Percentiles rank a stretch among this genome's conserved stretches.
phyloP scores from a whole-genome alignment of 2,888 invertebrate species.

The Danaus chrysippus region DNA sequence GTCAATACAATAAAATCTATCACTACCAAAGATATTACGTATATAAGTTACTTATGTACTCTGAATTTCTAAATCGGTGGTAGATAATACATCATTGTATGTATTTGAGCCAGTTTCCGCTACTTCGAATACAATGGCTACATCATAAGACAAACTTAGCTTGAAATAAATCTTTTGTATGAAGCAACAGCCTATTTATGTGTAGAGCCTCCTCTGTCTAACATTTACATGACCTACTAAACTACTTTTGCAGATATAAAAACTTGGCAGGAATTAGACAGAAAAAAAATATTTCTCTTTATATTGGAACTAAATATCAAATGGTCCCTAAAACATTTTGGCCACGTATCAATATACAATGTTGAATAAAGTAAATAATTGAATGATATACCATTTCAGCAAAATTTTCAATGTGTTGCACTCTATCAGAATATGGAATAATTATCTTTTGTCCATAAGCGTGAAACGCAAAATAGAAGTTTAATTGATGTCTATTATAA shows the following conservation, averaged over 20 bases:
- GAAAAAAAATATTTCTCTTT: neutral
- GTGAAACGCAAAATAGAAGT: slow-evolving; percentile 81
- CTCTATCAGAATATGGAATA: slow-evolving; percentile 76
- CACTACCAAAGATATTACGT: no score
- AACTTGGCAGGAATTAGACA: neutral
- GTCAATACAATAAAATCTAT: no score
- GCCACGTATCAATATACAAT: no score
- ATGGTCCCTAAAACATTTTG: no score
- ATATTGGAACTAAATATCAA: neutral
- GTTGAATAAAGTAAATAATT: neutral
- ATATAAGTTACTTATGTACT: no score
- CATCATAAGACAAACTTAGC: slow-evolving; percentile 27
- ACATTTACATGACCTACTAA: slow-evolving; percentile 27
- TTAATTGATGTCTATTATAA: slow-evolving; percentile 45
- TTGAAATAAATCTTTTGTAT: slow-evolving; percentile 33
- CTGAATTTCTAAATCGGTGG: neutral
- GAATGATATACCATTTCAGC: slow-evolving; percentile 52
- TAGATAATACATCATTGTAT: neutral
- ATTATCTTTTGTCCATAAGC: slow-evolving; percentile 81
- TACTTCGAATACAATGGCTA: slow-evolving; percentile 1
- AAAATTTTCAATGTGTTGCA: slow-evolving; percentile 67
- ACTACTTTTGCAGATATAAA: slow-evolving; percentile 18
- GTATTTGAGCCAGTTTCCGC: slow-evolving; percentile 12
- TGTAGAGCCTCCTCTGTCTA: slow-evolving; percentile 16
- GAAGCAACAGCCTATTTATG: slow-evolving; percentile 31